Evolutionary conservation across 2,797 vertebrate genomes (phyloP), one percentile per base, ranked within the genome.

Genomic region (Gallinago solitaria): DNA sequence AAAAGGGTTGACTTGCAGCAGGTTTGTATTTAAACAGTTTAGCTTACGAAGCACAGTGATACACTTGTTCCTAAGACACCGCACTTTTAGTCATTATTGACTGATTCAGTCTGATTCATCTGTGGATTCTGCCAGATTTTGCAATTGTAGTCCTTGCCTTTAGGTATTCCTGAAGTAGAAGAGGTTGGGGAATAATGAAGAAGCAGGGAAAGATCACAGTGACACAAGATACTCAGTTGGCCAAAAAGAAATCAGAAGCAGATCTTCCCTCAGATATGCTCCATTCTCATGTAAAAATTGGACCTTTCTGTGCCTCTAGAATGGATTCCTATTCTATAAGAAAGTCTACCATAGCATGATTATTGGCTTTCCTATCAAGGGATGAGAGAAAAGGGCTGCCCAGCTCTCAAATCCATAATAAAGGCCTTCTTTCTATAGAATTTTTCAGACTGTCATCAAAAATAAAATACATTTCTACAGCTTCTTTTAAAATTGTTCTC

Each of bases 51-150:
- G 81, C 39, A 51, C 27, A 8, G 28, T 45, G 56, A 48, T 69
- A 25, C 4, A 20, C 60, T 67, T 45, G 59, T 74, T 94, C 83
- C 43, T 76, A 53, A 74, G 81, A 67, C n/a, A n/a, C 67, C 2
- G 8, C 39, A 21, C 32, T 68, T 92, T 90, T 91, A 93, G 89
- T 90, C 95, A 91, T 65, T 94, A 70, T 92, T 96, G 90, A 88
- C 69, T 74, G 79, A 41, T 78, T 75, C 54, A 59, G 15, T 63
- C 67, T 94, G 94, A 95, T 93, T 96, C 87, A 88, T 93, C 73
- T 65, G 61, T 73, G 83, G 54, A 17, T 90, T 86, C 96, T 96
- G 79, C 41, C 76, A 82, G 79, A 39, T 87, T 93, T 71, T 85
- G 87, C 30, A 43, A n/a, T 83, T 75, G 45, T 85, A 64, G 17